Evolutionary conservation across 1,140 invertebrate species (phyloP).

Genomic region (Thaumatotibia leucotreta): DNA sequence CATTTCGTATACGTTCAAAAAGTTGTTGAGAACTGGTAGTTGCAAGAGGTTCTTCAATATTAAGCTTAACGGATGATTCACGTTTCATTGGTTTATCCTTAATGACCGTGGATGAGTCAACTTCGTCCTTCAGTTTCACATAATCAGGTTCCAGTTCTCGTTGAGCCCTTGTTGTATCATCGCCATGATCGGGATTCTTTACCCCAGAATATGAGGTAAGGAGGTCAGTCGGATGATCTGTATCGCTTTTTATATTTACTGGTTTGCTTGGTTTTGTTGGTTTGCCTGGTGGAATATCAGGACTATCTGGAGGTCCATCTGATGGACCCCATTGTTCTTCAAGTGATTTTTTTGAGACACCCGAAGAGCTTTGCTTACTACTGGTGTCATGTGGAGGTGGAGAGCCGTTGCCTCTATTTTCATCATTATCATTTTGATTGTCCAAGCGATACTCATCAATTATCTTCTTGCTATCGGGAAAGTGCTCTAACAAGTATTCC

Average conservation of each 20-base stretch:
- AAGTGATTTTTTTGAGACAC: not conserved
- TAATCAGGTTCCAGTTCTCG: no score
- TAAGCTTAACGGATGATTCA: not conserved
- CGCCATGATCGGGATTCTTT: not conserved
- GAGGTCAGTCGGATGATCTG: not conserved
- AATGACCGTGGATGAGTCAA: not conserved
- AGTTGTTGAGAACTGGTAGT: not conserved
- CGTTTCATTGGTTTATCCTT: not conserved
- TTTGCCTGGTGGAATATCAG: not conserved
- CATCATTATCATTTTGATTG: not conserved
- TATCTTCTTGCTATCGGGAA: not conserved
- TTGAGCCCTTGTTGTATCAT: not conserved
- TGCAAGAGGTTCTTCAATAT: not conserved
- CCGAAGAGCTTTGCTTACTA: not conserved
- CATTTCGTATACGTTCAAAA: not conserved
- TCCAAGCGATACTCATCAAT: not conserved
- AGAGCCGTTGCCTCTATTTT: not conserved
- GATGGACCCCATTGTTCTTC: not conserved
- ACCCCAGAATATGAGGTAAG: not conserved
- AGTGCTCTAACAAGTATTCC: slow-evolving; percentile 7
- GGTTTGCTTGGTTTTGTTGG: not conserved
- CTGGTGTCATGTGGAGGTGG: not conserved
- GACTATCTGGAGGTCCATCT: not conserved
- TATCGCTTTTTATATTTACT: not conserved
- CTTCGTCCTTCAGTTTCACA: not conserved